Base-by-base conservation (phyloP, 2,888 invertebrate genomes). In the Agrotis puta region DNA sequence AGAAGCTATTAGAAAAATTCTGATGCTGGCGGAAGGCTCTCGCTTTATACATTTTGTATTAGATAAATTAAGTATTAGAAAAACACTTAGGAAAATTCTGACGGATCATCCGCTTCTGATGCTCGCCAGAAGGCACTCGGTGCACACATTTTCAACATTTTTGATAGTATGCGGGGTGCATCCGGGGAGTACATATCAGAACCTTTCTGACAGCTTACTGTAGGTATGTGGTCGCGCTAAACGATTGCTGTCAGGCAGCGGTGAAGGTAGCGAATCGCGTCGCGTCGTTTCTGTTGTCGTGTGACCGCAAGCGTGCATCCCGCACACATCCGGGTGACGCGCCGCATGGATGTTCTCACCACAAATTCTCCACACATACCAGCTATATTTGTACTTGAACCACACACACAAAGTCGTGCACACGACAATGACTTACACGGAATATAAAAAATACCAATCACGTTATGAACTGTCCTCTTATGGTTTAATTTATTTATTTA, bases 281-380 rank as follows among this genome's bases (percentile, higher is more conserved):
- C 58, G 74, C 75, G 64, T 72, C 58, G 33, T n/a, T 27, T 54
- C 27, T 18, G 27, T 56, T 69, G 65, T 82, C 85, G 88, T 88
- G 88, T 82, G 85, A 87, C 84, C 86, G 81, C 86, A 85, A 77
- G 75, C 85, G 75, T 79, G 81, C 79, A 82, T 79, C 81, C 59
- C 68, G 66, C 61, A 66, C 64, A 72, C 77, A 86, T 85, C 87
- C 85, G 86, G 85, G 82, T 85, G 79, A 84, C 82, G 80, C 59
- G 74, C 63, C 68, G 67, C 74, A 87, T 76, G 85, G 84, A 90
- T 91, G 89, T 85, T 81, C 84, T 87, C 85, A 88, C 88, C 80
- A 85, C 87, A 87, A 90, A 88, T 87, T 86, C 86, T 88, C 67
- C 84, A 81, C 71, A 88, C 89, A 92, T 91, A 86, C 90, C 87